phyloP scores from a whole-genome alignment of 2,113 vertebrate genomes.

The Nannospalax galili region DNA sequence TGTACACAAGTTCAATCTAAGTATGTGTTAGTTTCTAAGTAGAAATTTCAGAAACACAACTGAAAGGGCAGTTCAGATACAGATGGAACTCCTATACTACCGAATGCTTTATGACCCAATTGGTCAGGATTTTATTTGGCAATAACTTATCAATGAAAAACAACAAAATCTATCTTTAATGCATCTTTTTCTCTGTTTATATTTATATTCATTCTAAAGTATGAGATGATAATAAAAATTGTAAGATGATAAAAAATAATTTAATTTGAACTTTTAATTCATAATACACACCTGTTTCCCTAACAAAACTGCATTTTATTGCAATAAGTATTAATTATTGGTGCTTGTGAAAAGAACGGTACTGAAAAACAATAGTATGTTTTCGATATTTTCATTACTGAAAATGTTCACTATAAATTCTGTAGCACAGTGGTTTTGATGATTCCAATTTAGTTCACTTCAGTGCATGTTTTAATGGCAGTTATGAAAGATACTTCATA shows the following conservation, averaged over 20 bases:
- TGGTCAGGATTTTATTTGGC: background rate
- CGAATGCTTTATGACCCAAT: background rate
- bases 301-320: background rate
- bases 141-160: background rate
- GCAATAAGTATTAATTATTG: background rate
- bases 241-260: background rate
- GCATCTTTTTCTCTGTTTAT: background rate
- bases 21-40: background rate
- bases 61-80: background rate
- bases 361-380: background rate
- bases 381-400: background rate
- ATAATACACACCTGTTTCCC: background rate
- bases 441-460: conserved; percentile 26
- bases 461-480: background rate
- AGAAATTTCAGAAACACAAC: background rate
- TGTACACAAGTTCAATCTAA: background rate
- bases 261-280: background rate
- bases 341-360: background rate
- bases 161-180: background rate
- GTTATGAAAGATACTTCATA: background rate
- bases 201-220: background rate
- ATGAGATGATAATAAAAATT: background rate
- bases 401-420: background rate
- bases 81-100: too few relatives aligned
- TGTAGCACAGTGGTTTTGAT: background rate